These are phyloP conservation scores for Stigmatopora nigra DNA, from an alignment of 2,113 vertebrate species.

Conservation along the genomic window DNA sequence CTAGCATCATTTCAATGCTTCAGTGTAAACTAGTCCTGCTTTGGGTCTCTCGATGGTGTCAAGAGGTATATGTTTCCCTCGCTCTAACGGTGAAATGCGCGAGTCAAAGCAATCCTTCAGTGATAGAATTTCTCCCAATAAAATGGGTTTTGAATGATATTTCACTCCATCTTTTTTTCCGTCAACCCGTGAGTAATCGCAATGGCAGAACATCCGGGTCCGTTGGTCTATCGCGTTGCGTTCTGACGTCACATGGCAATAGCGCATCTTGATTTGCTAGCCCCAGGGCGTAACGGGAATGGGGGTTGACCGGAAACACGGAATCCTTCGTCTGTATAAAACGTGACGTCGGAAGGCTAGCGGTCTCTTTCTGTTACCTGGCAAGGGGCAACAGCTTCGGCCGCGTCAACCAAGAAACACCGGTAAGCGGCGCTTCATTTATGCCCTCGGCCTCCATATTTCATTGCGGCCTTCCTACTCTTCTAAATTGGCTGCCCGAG, in stretches of 20 bases:
- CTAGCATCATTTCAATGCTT: too few species aligned
- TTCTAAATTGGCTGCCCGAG: not conserved
- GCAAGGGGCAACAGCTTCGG: constrained; percentile 71
- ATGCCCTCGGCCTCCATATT: too few species aligned
- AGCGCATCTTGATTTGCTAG: constrained; percentile 67
- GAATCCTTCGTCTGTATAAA: constrained; percentile 72
- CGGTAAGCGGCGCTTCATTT: constrained; percentile 53
- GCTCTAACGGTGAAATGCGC: not conserved
- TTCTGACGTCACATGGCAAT: constrained; percentile 63
- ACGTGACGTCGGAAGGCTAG: constrained; percentile 34
- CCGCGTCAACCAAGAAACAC: constrained; percentile 62
- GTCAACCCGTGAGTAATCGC: not conserved
- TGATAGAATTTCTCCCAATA: not conserved
- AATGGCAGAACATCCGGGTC: not conserved
- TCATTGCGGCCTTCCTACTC: not conserved
- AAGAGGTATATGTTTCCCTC: not conserved
- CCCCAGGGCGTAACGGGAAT: constrained; percentile 34
- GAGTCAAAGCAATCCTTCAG: not conserved
- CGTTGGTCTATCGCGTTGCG: constrained; percentile 29
- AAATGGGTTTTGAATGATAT: not conserved
- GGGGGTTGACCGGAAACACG: constrained; percentile 49
- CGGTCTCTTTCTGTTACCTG: constrained; percentile 79
- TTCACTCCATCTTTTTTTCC: not conserved
- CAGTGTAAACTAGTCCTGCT: too few species aligned
- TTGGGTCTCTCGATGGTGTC: too few species aligned